These are phyloP conservation scores for Patiria miniata DNA, from an alignment of 35 echinoderm and acorn worm species.

Conservation along the genomic window DNA sequence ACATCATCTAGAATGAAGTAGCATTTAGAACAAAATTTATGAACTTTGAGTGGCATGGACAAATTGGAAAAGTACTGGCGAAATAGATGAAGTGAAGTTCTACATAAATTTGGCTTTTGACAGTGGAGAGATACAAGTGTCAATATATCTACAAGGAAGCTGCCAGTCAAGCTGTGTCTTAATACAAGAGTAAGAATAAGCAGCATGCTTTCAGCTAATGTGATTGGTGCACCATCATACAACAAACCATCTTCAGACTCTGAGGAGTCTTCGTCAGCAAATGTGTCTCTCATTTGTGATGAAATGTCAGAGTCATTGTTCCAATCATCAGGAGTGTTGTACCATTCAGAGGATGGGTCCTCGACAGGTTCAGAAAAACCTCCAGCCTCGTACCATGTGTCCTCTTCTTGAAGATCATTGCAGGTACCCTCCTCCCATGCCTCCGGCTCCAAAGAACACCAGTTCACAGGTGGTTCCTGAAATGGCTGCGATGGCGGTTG, in stretches of 20 bases:
- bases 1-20: neutral
- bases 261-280: neutral
- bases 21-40: constrained; percentile 55
- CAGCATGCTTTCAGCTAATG: constrained; percentile 31
- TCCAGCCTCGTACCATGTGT: neutral
- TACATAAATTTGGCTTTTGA: constrained; percentile 44
- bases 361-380: neutral
- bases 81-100: constrained; percentile 30
- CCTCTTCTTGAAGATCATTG: neutral
- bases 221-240: constrained; percentile 9
- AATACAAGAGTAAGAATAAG: neutral
- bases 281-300: neutral
- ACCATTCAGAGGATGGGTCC: neutral
- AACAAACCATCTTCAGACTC: neutral
- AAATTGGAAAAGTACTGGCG: constrained; percentile 30
- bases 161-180: constrained; percentile 26
- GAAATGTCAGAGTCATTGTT: neutral
- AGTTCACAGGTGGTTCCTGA: neutral
- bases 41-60: constrained; percentile 34
- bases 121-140: constrained; percentile 45
- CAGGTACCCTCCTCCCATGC: neutral
- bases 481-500: no score
- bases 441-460: neutral
- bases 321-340: neutral
- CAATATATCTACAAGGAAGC: constrained; percentile 2